Percentiles rank a stretch among this genome's conserved stretches.
Evolutionary conservation across 2,113 vertebrate genomes (phyloP).

Genomic region (Nerophis lumbriciformis): DNA sequence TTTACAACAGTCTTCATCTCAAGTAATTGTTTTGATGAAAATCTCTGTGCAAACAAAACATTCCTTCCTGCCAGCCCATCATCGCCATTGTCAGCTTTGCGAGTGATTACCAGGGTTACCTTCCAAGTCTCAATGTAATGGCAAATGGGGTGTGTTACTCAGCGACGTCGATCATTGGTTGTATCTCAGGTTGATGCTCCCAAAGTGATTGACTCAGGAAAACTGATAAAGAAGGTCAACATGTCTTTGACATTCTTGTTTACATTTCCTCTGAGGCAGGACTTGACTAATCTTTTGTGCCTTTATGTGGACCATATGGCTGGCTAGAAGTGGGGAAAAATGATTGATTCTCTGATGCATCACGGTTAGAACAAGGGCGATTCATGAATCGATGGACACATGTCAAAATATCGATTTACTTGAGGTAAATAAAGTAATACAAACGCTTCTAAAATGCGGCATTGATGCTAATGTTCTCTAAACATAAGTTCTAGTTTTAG

Average conservation of each 20-base stretch:
- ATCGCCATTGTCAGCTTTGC: conserved; percentile 24
- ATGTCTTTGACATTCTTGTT: conserved; percentile 49
- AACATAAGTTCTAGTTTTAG: too few species aligned
- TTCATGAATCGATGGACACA: too few species aligned
- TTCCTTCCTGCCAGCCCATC: conserved; percentile 29
- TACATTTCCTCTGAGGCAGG: conserved; percentile 46
- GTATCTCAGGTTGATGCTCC: conserved; percentile 43
- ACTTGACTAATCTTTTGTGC: conserved; percentile 29
- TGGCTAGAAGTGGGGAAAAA: background rate
- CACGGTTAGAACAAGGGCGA: too few species aligned
- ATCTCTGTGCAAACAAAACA: conserved; percentile 40
- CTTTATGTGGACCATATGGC: conserved; percentile 39
- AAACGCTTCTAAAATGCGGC: too few species aligned
- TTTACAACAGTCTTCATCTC: conserved; percentile 32
- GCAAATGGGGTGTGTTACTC: conserved; percentile 43
- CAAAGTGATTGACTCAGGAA: conserved; percentile 57
- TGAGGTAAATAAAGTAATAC: too few species aligned
- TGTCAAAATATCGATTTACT: too few species aligned
- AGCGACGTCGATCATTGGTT: conserved; percentile 27
- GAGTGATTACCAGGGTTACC: conserved; percentile 24
- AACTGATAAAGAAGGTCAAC: conserved; percentile 61
- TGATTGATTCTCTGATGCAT: too few species aligned
- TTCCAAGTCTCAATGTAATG: conserved; percentile 20
- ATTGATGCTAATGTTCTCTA: too few species aligned
- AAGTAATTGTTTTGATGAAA: conserved; percentile 32